These are phyloP conservation scores for Helarctos malayanus DNA, from an alignment of 2,797 vertebrate genomes.

Conservation along the genomic window DNA sequence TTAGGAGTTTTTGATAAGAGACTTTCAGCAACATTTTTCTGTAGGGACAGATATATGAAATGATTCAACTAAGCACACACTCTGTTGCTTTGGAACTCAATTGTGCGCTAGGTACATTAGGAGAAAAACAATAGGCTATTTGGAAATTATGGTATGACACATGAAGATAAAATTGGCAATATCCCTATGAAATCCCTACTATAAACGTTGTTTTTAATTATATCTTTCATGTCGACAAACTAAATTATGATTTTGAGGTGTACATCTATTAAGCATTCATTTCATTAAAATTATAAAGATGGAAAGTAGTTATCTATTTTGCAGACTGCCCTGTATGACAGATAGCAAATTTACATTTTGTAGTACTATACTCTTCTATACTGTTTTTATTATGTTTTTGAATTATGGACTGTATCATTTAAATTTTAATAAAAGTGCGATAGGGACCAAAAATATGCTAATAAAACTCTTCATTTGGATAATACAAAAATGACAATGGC, in stretches of 20 bases:
- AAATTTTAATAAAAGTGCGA: slow-evolving; percentile 75
- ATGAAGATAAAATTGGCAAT: neutral
- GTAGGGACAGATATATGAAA: neutral
- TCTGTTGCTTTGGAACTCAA: neutral
- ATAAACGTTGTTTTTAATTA: slow-evolving; percentile 3
- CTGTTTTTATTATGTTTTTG: slow-evolving; percentile 69
- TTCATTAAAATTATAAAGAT: slow-evolving; percentile 71
- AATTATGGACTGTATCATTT: slow-evolving; percentile 78
- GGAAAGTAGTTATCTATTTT: slow-evolving; percentile 54
- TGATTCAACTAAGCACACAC: neutral
- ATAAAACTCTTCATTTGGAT: slow-evolving; percentile 43
- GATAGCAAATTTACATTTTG: slow-evolving; percentile 67
- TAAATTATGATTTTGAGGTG: slow-evolving; percentile 8
- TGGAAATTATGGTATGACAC: neutral
- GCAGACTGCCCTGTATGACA: neutral
- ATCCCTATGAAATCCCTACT: neutral
- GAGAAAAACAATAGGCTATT: neutral
- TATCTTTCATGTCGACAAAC: neutral
- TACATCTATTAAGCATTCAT: neutral
- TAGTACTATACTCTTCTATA: slow-evolving; percentile 56
- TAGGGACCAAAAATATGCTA: slow-evolving; percentile 59
- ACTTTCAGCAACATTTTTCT: neutral
- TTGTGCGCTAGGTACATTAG: neutral
- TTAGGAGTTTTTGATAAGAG: neutral
- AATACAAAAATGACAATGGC: neutral